Evolutionary conservation across 2,113 vertebrate genomes (phyloP).

Genomic region (Falcunculus frontatus): DNA sequence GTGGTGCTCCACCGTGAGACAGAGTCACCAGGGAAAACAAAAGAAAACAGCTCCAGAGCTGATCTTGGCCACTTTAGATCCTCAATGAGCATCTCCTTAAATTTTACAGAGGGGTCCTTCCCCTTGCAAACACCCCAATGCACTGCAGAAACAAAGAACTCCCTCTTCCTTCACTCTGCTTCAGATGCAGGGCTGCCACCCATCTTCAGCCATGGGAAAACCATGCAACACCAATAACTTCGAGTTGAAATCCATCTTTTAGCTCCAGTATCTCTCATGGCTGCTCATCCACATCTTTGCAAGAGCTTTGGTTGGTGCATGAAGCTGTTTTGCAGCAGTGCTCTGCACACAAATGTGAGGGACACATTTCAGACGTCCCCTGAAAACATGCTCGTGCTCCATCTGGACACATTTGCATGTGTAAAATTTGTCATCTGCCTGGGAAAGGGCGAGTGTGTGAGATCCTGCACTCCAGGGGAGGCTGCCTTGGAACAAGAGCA

Average conservation of each 20-base stretch:
- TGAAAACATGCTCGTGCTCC: accelerated
- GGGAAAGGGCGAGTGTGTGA: neutral
- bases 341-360: neutral
- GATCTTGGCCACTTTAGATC: neutral
- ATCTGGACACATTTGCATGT: accelerated
- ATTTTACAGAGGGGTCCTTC: neutral
- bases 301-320: neutral
- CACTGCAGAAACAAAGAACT: neutral
- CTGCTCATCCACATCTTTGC: neutral
- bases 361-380: neutral
- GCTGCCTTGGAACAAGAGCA: neutral
- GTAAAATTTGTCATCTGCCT: neutral
- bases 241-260: neutral
- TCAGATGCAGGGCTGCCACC: neutral
- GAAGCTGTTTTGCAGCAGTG: neutral
- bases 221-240: accelerated
- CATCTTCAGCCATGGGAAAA: neutral
- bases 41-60: neutral
- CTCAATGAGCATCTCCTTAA: neutral
- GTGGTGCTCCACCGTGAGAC: neutral
- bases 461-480: neutral
- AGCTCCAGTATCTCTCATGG: neutral
- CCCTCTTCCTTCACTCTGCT: too few relatives aligned
- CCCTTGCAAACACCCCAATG: neutral
- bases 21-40: neutral